Percentiles rank a stretch among this genome's conserved stretches.
Conservation (phyloP, 2,113 vertebrate species). For the Isurus oxyrinchus region DNA sequence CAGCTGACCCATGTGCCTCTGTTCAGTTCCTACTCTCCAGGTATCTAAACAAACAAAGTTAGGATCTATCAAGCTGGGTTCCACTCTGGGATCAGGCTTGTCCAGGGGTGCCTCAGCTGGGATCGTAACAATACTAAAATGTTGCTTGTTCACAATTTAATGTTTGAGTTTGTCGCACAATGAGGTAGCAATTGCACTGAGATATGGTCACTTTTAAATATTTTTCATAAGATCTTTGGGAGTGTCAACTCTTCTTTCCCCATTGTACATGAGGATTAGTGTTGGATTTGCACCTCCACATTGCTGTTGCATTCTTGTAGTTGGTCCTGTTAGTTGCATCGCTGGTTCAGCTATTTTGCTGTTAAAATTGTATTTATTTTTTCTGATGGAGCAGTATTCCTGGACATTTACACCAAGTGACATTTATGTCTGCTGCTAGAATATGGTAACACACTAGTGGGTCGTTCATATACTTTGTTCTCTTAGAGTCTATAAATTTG, state of each 20-base stretch:
- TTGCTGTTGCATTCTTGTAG: not conserved
- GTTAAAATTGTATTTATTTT: not conserved
- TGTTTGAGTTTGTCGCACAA: not conserved
- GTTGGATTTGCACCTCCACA: not conserved
- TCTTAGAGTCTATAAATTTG: not conserved
- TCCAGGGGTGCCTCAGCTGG: too few relatives aligned
- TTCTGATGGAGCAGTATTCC: not conserved
- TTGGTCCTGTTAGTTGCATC: not conserved
- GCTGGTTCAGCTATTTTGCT: not conserved
- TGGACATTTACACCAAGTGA: not conserved
- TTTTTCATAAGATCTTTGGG: not conserved
- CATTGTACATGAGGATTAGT: not conserved
- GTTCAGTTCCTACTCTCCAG: too few relatives aligned
- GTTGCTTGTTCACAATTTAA: not conserved
- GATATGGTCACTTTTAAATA: not conserved
- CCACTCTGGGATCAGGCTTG: too few relatives aligned
- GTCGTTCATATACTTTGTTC: not conserved
- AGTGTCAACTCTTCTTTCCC: not conserved
- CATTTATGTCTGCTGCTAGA: too few relatives aligned
- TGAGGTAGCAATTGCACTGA: not conserved
- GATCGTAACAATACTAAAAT: too few relatives aligned
- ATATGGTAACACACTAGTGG: not conserved
- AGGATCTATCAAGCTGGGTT: too few relatives aligned
- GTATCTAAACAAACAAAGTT: too few relatives aligned
- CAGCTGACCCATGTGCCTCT: too few relatives aligned